phyloP scores from a whole-genome alignment of 2,113 vertebrate genomes.

The Periophthalmus modestus region DNA sequence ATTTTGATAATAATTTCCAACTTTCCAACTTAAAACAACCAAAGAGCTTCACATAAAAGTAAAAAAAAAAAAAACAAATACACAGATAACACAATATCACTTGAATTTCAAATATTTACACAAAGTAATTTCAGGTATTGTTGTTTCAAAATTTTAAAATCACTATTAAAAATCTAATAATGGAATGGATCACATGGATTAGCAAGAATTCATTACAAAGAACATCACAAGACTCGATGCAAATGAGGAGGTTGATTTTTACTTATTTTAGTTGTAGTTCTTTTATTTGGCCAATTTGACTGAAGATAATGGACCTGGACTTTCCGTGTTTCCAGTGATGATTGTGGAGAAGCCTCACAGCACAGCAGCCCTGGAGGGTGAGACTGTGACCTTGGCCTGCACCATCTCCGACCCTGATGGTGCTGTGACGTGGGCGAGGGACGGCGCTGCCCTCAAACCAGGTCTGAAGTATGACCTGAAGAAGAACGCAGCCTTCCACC shows the following conservation, averaged over 20 bases:
- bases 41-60: too few relatives aligned
- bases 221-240: neutral
- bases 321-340: constrained; percentile 61
- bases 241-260: neutral
- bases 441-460: constrained; percentile 51
- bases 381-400: constrained; percentile 77
- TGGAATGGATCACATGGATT: neutral
- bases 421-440: constrained; percentile 64
- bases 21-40: too few relatives aligned
- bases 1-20: too few relatives aligned
- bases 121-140: too few relatives aligned
- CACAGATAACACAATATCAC: too few relatives aligned
- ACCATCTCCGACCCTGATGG: constrained; percentile 77
- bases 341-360: constrained; percentile 74
- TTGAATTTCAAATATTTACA: too few relatives aligned
- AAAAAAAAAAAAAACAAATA: too few relatives aligned
- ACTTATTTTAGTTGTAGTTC: neutral
- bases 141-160: too few relatives aligned
- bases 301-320: neutral
- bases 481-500: constrained; percentile 59
- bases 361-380: constrained; percentile 75
- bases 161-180: too few relatives aligned
- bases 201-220: neutral
- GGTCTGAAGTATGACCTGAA: constrained; percentile 71
- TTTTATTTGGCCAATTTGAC: neutral